phyloP scores from a whole-genome alignment of 2,888 invertebrate genomes.

The Watsonalla cultraria region DNA sequence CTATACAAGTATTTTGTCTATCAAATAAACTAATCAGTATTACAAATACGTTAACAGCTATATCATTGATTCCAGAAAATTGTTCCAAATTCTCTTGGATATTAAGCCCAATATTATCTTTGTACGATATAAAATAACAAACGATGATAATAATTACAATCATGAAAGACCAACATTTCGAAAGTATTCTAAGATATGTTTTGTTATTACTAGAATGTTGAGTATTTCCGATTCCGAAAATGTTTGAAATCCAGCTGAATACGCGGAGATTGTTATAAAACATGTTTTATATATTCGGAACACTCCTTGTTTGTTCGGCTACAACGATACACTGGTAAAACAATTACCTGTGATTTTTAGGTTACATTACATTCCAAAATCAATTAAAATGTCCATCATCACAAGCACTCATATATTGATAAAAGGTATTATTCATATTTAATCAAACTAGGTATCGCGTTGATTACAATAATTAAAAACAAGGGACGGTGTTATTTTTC shows the following conservation, averaged over 20 bases:
- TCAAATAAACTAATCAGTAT: constrained; percentile 22
- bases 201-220: constrained; percentile 18
- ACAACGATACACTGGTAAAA: too few relatives aligned
- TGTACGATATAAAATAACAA: constrained; percentile 16
- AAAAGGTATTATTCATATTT: too few relatives aligned
- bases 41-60: constrained; percentile 25
- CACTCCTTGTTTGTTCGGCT: too few relatives aligned
- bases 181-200: constrained; percentile 5
- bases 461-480: too few relatives aligned
- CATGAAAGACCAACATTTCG: constrained; percentile 29
- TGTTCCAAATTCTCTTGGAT: constrained; percentile 27
- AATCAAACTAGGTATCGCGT: too few relatives aligned
- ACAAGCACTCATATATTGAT: too few relatives aligned
- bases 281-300: constrained; percentile 17
- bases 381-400: too few relatives aligned
- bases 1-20: constrained; percentile 16
- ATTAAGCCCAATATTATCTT: constrained; percentile 9
- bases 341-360: too few relatives aligned
- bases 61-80: constrained; percentile 30
- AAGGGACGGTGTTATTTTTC: too few relatives aligned
- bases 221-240: constrained; percentile 32
- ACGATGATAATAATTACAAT: constrained; percentile 12
- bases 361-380: too few relatives aligned
- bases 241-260: constrained; percentile 25
- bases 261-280: constrained; percentile 32